A percentile compares a stretch with the other conserved stretches of the same genome.
Evolutionary conservation across 2,888 invertebrate genomes (phyloP).

Genomic region (Drosophila colorata): DNA sequence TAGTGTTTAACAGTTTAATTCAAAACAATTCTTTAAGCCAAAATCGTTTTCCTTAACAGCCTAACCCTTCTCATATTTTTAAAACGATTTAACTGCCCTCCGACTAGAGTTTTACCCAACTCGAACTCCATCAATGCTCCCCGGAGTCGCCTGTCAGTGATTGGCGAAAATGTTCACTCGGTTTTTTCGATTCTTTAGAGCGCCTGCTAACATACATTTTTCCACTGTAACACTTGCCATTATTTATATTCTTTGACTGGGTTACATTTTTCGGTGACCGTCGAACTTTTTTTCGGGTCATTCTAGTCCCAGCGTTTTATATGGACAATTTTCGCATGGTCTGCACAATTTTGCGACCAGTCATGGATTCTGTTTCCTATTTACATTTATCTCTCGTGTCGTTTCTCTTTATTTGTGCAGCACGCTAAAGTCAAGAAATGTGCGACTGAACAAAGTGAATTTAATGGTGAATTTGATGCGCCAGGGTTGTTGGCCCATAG

Average conservation of each 20-base stretch:
- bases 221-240: slow-evolving; percentile 29
- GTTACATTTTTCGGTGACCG: slow-evolving; percentile 43
- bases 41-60: too few species aligned
- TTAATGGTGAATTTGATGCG: slow-evolving; percentile 58
- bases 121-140: slow-evolving; percentile 8
- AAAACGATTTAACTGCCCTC: too few species aligned
- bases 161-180: neutral
- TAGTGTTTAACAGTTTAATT: neutral
- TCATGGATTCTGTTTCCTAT: slow-evolving; percentile 66
- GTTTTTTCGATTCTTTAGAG: slow-evolving; percentile 23
- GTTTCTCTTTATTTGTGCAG: slow-evolving; percentile 36
- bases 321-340: slow-evolving; percentile 35
- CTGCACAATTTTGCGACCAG: slow-evolving; percentile 53
- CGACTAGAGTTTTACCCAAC: neutral
- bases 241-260: slow-evolving; percentile 23
- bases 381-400: slow-evolving; percentile 61
- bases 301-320: slow-evolving; percentile 29
- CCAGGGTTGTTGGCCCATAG: slow-evolving; percentile 68
- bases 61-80: too few species aligned
- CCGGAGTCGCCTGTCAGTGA: slow-evolving; percentile 21
- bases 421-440: slow-evolving; percentile 30
- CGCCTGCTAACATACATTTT: slow-evolving; percentile 59
- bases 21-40: too few species aligned
- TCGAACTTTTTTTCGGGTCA: slow-evolving; percentile 32
- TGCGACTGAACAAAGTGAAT: slow-evolving; percentile 32